A percentile compares a stretch with the other conserved stretches of the same genome.
Conservation (phyloP, 2,888 invertebrate genomes). For the Xestia rhomboidea region DNA sequence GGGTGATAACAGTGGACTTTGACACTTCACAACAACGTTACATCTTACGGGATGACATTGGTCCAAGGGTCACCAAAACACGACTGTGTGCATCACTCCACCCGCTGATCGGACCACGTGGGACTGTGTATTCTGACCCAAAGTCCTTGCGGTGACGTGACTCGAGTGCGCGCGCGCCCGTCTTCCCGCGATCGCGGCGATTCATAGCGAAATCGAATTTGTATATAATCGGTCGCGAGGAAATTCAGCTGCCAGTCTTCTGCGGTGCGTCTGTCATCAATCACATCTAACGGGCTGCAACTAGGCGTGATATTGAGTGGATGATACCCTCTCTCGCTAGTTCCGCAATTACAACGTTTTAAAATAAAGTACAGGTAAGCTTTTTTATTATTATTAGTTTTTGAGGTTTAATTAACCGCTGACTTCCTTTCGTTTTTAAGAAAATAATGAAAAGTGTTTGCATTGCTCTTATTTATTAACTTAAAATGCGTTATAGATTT, state of each 20-base stretch:
- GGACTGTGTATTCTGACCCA: conserved; percentile 55
- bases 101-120: conserved; percentile 32
- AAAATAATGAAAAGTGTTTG: neutral
- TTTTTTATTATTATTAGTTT: neutral
- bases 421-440: conserved; percentile 1
- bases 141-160: conserved; percentile 54
- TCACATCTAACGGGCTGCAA: conserved; percentile 46
- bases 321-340: conserved; percentile 41
- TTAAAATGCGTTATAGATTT: no score
- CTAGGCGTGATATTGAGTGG: conserved; percentile 41
- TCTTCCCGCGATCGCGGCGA: conserved; percentile 45
- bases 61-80: conserved; percentile 39
- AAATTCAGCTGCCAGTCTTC: conserved; percentile 64
- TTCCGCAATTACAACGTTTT: conserved; percentile 31
- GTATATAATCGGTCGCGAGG: conserved; percentile 65
- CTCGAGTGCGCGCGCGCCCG: conserved; percentile 43
- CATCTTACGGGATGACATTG: conserved; percentile 7
- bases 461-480: neutral
- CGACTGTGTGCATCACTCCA: conserved; percentile 9
- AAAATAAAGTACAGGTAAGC: conserved; percentile 50
- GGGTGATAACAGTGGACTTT: conserved; percentile 8
- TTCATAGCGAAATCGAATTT: conserved; percentile 61
- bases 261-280: conserved; percentile 54
- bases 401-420: neutral
- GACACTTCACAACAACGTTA: neutral